A percentile compares a stretch with the other conserved stretches of the same genome.
These are phyloP conservation scores for human DNA, from an alignment of 2,113 vertebrate genomes.

Conservation along the genomic window DNA sequence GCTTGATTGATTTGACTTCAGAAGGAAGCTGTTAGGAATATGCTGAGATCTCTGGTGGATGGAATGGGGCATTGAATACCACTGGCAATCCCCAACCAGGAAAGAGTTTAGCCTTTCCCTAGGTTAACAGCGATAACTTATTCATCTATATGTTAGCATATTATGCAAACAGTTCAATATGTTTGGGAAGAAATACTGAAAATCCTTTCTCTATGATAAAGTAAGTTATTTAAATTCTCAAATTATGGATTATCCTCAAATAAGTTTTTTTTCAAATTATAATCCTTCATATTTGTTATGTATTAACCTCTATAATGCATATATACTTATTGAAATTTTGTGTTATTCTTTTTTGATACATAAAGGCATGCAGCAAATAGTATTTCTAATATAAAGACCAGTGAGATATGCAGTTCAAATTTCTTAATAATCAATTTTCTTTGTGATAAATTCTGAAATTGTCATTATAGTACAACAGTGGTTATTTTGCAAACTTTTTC, in stretches of 20 bases:
- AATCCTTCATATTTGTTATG: not conserved
- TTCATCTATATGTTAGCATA: not conserved
- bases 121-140: not conserved
- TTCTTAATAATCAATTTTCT: not conserved
- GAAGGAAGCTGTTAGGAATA: not conserved
- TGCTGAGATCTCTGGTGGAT: not conserved
- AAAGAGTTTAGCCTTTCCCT: not conserved
- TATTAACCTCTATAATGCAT: not conserved
- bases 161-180: not conserved
- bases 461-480: not conserved
- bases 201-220: not conserved
- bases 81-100: accelerated
- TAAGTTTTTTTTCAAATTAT: not conserved
- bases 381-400: not conserved
- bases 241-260: not conserved
- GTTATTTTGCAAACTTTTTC: not conserved
- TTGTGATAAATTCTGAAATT: not conserved
- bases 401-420: not conserved
- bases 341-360: not conserved
- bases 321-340: not conserved
- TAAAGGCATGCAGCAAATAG: not conserved
- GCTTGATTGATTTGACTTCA: not conserved
- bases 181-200: not conserved
- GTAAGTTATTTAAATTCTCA: not conserved
- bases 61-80: accelerated